A percentile compares a stretch with the other conserved stretches of the same genome.
These are phyloP conservation scores for Micrasema longulum DNA, from an alignment of 1,140 invertebrate genomes.

Conservation along the genomic window DNA sequence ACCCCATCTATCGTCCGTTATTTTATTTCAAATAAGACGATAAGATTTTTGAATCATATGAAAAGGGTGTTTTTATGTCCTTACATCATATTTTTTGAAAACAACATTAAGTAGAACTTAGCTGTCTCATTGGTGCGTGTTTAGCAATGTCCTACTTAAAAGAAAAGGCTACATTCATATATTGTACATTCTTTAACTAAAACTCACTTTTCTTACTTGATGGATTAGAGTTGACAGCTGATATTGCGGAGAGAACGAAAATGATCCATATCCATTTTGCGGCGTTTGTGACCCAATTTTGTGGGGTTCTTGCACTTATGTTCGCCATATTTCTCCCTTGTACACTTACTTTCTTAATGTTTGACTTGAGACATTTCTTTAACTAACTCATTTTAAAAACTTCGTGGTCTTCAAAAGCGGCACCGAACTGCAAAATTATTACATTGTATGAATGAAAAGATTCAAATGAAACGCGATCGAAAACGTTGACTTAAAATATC, in stretches of 20 bases:
- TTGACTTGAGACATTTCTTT: background rate
- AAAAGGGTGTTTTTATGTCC: too few species aligned
- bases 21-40: too few species aligned
- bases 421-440: background rate
- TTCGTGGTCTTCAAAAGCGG: background rate
- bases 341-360: background rate
- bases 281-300: slow-evolving; percentile 25
- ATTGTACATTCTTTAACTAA: too few species aligned
- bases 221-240: slow-evolving; percentile 39
- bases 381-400: background rate
- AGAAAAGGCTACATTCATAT: too few species aligned
- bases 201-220: slow-evolving; percentile 51
- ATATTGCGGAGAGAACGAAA: slow-evolving; percentile 33
- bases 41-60: too few species aligned
- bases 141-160: too few species aligned
- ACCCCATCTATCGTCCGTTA: too few species aligned
- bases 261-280: slow-evolving; percentile 32
- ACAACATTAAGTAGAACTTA: too few species aligned
- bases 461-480: background rate
- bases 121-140: too few species aligned
- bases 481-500: background rate
- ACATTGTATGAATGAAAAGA: background rate
- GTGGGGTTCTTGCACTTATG: slow-evolving; percentile 6
- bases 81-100: too few species aligned
- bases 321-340: slow-evolving; percentile 24